A percentile compares a stretch with the other conserved stretches of the same genome.
These are phyloP conservation scores for Ibidorhyncha struthersii DNA, from an alignment of 2,113 vertebrate genomes.

Conservation along the genomic window DNA sequence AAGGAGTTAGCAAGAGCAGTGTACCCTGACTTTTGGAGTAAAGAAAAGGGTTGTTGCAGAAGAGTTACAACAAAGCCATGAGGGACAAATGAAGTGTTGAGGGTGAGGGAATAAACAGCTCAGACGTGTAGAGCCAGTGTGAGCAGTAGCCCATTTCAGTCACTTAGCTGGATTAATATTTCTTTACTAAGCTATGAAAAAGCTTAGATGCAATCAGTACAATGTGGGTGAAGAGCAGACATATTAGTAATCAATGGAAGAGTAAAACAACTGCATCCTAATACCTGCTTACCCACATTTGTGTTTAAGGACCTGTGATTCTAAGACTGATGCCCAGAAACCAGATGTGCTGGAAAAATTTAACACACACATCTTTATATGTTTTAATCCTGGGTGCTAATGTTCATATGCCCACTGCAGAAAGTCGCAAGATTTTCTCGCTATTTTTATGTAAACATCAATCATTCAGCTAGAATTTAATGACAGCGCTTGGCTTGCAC, in stretches of 20 bases:
- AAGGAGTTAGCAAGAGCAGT: neutral
- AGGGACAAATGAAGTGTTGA: neutral
- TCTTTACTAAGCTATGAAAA: neutral
- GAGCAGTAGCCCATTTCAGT: neutral
- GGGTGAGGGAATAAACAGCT: neutral
- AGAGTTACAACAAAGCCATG: neutral
- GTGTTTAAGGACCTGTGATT: neutral
- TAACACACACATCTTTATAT: accelerated
- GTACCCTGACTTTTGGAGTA: neutral
- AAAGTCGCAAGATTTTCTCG: neutral
- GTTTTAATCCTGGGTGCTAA: neutral
- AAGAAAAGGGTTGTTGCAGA: neutral
- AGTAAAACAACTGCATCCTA: neutral
- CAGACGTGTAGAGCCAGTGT: neutral
- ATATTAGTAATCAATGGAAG: neutral
- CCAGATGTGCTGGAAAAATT: neutral
- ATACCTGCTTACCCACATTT: neutral
- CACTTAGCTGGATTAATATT: neutral
- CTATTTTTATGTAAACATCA: neutral
- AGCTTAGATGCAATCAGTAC: neutral
- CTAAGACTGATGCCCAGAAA: neutral
- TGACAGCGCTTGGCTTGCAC: neutral
- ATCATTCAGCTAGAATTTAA: neutral
- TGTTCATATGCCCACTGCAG: neutral
- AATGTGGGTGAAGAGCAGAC: neutral